Base-by-base conservation (phyloP, 92 coral and sea anemone genomes). In the Zoanthus sociatus region DNA sequence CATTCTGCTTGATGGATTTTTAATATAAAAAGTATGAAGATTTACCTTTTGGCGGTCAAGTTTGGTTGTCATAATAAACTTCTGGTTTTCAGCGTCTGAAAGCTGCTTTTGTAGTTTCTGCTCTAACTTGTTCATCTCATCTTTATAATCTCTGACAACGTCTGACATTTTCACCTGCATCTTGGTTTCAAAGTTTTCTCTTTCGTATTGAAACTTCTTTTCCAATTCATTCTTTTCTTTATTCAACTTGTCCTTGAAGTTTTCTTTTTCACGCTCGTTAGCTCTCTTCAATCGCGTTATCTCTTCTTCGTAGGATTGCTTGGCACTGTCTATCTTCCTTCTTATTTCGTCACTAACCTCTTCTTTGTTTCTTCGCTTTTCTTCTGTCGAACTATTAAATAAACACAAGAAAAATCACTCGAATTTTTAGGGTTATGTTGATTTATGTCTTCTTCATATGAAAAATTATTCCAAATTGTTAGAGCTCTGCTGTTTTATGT, bases 361-460 rank as follows among this genome's bases (percentile, higher is more conserved):
- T 66, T 94, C 89, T 64, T 94, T 93, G 55, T 84, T 77, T 61
- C 87, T 90, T 84, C 92, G 75, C 86, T 93, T 91, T 60, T 92
- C 94, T 31, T 81, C 85, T 2, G 94, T 86, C 7, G 95, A 89
- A 51, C 89, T 92, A 47, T 84, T 79, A 16, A 92, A 58, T 32
- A 87, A 89, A 17, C n/a, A 17, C 69, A 12, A 89, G 92, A 5
- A 84, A 79, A 32, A 77, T 92, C 26, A 90, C 87, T 37, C 42
- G 4, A 37, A 37, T 37, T 37, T 2, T 37, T 37, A 37, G 42
- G 42, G 42, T 2, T 37, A 37, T 37, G 42, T 4, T 37, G 42
- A 2, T 37, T 37, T 37, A 37, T 37, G 42, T 2, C 4, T 37
- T 37, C 42, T 37, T 37, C 42, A 37, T 26, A 26, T 37, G 2